Conservation (phyloP, 2,888 invertebrate genomes). For the Desoria tigrina region DNA sequence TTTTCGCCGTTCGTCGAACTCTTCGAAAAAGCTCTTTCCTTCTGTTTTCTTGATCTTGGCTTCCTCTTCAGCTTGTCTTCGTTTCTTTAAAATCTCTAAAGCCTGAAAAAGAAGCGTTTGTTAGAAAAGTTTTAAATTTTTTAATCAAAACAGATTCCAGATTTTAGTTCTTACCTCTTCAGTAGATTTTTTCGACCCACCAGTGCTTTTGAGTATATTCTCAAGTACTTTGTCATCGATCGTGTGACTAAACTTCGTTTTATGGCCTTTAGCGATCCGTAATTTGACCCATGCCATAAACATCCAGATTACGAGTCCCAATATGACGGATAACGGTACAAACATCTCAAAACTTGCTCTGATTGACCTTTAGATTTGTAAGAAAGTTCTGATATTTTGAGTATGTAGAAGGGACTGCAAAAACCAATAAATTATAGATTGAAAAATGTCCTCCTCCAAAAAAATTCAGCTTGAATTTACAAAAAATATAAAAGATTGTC, state of each 20-base stretch:
- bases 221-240: background rate
- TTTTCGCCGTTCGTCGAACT: constrained; percentile 1
- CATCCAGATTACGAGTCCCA: background rate
- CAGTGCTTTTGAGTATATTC: background rate
- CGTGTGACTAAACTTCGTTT: background rate
- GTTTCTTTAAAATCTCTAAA: background rate
- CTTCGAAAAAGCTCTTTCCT: constrained; percentile 3
- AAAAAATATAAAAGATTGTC: too few relatives aligned
- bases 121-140: too few relatives aligned
- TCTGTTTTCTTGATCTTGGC: background rate
- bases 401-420: too few relatives aligned
- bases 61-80: background rate
- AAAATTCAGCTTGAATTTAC: too few relatives aligned
- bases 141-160: background rate
- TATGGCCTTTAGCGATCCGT: background rate
- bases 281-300: background rate
- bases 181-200: background rate
- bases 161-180: constrained; percentile 2
- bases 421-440: too few relatives aligned
- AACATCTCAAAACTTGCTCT: constrained; percentile 4
- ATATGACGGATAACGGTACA: background rate
- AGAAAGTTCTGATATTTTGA: too few relatives aligned
- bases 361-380: too few relatives aligned
- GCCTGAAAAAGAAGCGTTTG: background rate
- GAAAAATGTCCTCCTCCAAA: too few relatives aligned